Base-by-base conservation (phyloP, 37 sponge, comb jelly and placozoan genomes). In the Eunapius fragilis region DNA sequence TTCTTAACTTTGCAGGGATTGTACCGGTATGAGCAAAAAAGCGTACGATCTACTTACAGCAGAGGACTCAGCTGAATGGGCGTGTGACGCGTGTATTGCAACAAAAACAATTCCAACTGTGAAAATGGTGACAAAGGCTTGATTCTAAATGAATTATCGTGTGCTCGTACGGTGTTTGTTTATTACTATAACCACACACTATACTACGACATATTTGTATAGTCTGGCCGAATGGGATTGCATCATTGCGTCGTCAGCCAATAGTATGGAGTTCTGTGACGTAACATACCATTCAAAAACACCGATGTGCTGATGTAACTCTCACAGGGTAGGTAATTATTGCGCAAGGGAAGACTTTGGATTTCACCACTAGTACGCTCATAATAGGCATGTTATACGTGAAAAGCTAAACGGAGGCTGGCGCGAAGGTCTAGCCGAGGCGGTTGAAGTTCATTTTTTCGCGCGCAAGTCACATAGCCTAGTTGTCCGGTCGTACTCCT, bases 51-150 rank as follows among this genome's bases (percentile, higher is more conserved):
- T 96, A n/a, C 88, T 96, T 72, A 94, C 88, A 19, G 75, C 78
- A 34, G 97, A 96, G 74, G 92, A 89, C 68, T 85, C 85, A 1
- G 97, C 97, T 3, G 92, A 93, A 47, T 96, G 97, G 97, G 93
- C 91, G n/a, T 96, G 97, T 82, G 94, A 96, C 84, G 71, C 47
- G 34, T 96, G 97, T 68, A 82, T 96, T 31, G 38, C 74, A 0
- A 78, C 30, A 48, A 91, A 91, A 32, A 41, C 77, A 71, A 84
- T 91, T 25, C 92, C 92, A 17, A 87, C 71, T 13, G 72, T 87
- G 32, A 91, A 87, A 82, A 87, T 87, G 84, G 92, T 87, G n/a
- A n/a, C 80, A 69, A 87, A 81, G 69, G 35, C 81, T 36, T 75
- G 35, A 37, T 17, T n/a, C n/a, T n/a, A n/a, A n/a, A n/a, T n/a